Conservation (phyloP, 2,113 vertebrate species). For the Seriola rivoliana region DNA sequence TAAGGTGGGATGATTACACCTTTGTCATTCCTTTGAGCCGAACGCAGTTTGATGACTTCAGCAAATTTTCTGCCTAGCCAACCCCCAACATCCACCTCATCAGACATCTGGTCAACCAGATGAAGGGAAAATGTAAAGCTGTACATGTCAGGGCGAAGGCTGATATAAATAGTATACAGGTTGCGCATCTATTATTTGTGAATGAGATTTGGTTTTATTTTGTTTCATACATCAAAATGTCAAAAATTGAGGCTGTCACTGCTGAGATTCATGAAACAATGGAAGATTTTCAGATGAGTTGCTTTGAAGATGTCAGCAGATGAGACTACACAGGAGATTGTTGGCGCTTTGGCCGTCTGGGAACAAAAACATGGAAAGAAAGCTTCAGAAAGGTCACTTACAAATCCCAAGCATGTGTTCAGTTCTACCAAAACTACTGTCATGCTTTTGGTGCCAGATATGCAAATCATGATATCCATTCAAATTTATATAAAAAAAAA, state of each 20-base stretch:
- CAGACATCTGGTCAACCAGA: slow-evolving; percentile 9
- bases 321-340: slow-evolving; percentile 10
- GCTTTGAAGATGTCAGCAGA: slow-evolving; percentile 21
- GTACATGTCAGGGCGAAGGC: background rate
- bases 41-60: slow-evolving; percentile 57
- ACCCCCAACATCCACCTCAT: slow-evolving; percentile 4
- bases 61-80: slow-evolving; percentile 48
- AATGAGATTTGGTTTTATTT: slow-evolving; percentile 26
- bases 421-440: background rate
- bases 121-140: slow-evolving; percentile 11
- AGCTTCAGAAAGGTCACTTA: background rate
- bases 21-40: slow-evolving; percentile 48
- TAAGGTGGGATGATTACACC: slow-evolving; percentile 62
- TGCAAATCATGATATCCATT: background rate
- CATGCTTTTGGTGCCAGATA: slow-evolving; percentile 10
- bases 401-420: slow-evolving; percentile 11
- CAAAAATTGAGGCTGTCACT: background rate
- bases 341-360: background rate
- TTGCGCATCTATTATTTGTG: background rate
- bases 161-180: background rate
- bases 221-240: background rate
- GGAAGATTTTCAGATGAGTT: background rate
- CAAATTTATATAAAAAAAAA: background rate
- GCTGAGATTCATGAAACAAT: background rate
- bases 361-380: slow-evolving; percentile 5